Evolutionary conservation across 1,140 invertebrate genomes (phyloP), one percentile per base, ranked within the genome.

Genomic region (Sipha flava): DNA sequence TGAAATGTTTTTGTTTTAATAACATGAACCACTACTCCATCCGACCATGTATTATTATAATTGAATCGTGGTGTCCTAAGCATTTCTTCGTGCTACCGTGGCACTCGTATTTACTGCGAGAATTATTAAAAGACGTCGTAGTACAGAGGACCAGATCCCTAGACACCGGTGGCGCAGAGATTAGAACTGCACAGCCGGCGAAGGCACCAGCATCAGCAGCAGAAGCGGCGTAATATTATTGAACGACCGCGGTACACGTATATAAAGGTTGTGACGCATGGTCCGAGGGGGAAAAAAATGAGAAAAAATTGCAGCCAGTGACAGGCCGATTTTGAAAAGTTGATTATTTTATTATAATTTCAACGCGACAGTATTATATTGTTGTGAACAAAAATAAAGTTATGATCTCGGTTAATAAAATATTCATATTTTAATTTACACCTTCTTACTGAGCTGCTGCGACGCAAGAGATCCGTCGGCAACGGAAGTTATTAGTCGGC

Each of bases 341-440:
- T 70, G 66, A 70, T 70, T 70, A 47, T 70, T 70, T 70, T 70
- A 70, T 70, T 45, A 70, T 70, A 70, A 47, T 70, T 45, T 45
- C 18, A 10, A 43, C 66, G 21, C 23, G 66, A 68, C 64, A 43
- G 43, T 43, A 45, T n/a, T n/a, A n/a, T n/a, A n/a, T 70, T 47
- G 40, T 47, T 45, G 29, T 47, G 14, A 47, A 43, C 21, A 68
- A 64, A 64, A 64, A 64, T 64, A 64, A 64, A 64, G 62, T 64
- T 64, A 64, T 64, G 37, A 37, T 31, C 29, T 26, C 66, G 29
- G 40, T 45, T 70, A 70, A 47, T 70, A 70, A 70, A 70, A 70
- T 70, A 70, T 70, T 70, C 66, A 70, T 70, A 70, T 47, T 70
- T 70, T 70, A 70, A 70, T 70, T 70, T 70, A 47, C 37, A 70